Base-by-base conservation (phyloP, 2,113 vertebrate genomes). In the Hydropotes inermis region DNA sequence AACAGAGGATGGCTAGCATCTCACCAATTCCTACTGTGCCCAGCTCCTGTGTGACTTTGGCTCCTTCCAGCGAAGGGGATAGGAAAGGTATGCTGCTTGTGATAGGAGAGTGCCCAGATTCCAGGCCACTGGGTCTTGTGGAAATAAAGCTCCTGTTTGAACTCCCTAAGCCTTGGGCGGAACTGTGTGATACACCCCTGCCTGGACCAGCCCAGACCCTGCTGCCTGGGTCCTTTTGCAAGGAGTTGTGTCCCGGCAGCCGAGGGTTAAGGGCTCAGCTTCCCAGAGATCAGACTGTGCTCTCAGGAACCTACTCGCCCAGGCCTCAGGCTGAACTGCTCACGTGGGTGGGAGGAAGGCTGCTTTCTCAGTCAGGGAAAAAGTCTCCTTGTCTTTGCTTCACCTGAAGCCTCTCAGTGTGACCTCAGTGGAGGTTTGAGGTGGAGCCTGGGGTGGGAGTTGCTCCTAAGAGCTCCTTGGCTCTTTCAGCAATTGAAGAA, bases 231-330 rank as follows among this genome's bases (percentile, higher is more conserved):
- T 28, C 4, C 21, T 81, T 79, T 67, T 87, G 74, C 30, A 15
- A 81, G 88, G 30, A 50, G 85, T 85, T 93, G 47, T 47, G 85
- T 54, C 13, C 36, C 55, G 87, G 76, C 64, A 87, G 57, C 57
- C 0, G 16, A 67, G 50, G 27, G 74, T 84, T 93, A n/a, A 95
- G 81, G 70, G 58, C 94, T 87, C 81, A 58, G 27, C 50, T 97
- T 97, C 96, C 70, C 91, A 89, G 96, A 97, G 96, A 95, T 92
- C 94, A 86, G 52, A 54, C 52, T 84, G 87, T 96, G 84, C 95
- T 97, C 74, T 74, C 2, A 0, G 87, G 81, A 96, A 57, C 76
- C 64, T 67, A 13, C 54, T 60, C 76, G 4, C 93, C 93, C 89
- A 97, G 95, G 95, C 96, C 95, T 67, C 81, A 28, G 93, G 95